Evolutionary conservation across 1,140 invertebrate genomes (phyloP).

Genomic region (Drosophila ironensis): DNA sequence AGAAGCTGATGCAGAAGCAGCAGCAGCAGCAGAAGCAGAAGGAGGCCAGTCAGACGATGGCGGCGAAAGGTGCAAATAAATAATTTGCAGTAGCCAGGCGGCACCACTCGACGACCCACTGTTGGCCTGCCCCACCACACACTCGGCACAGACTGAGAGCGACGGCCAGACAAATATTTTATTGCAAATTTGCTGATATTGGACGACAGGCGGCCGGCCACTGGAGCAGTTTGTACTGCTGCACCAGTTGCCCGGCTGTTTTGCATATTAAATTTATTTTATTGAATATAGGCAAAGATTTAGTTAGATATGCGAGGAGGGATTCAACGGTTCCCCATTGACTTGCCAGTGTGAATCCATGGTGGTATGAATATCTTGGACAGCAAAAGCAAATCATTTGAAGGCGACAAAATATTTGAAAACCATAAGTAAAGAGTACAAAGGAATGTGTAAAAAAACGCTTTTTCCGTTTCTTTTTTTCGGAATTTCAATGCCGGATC

Average conservation of each 20-base stretch:
- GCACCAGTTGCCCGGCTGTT: constrained; percentile 53
- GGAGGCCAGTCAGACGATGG: constrained; percentile 21
- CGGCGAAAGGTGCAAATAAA: constrained; percentile 78
- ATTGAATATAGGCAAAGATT: constrained; percentile 65
- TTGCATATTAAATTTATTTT: constrained; percentile 81
- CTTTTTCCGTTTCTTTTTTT: too few relatives aligned
- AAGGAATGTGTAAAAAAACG: too few relatives aligned
- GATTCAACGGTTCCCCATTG: constrained; percentile 9
- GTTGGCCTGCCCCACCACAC: constrained; percentile 20
- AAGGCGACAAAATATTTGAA: too few relatives aligned
- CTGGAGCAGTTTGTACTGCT: constrained; percentile 41
- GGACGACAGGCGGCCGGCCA: constrained; percentile 61
- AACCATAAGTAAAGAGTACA: too few relatives aligned
- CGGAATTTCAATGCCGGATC: too few relatives aligned
- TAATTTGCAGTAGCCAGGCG: constrained; percentile 71
- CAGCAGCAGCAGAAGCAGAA: background rate
- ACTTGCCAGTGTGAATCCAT: too few relatives aligned
- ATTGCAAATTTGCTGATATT: constrained; percentile 79
- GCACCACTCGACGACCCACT: constrained; percentile 54
- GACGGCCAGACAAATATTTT: constrained; percentile 75
- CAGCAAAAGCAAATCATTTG: too few relatives aligned
- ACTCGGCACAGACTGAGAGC: constrained; percentile 16
- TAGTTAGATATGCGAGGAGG: constrained; percentile 49
- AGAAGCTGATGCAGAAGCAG: background rate
- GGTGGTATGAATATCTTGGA: too few relatives aligned